phyloP scores from a whole-genome alignment of 2,113 vertebrate species.

The Amphiprion percula region DNA sequence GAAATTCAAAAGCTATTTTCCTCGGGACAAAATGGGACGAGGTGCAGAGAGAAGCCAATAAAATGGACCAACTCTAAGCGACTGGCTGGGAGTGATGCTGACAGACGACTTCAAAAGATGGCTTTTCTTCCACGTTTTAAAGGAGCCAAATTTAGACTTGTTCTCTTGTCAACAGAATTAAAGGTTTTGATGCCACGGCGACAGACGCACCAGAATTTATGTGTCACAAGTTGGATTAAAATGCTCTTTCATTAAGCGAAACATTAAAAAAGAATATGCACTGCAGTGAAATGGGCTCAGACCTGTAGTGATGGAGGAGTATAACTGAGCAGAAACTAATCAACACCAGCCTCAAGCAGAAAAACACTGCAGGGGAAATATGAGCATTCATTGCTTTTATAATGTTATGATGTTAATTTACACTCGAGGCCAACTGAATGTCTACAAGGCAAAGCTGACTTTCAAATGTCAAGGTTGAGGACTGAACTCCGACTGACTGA shows the following conservation, averaged over 20 bases:
- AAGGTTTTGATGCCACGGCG: slow-evolving; percentile 14
- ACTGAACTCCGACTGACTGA: too few relatives aligned
- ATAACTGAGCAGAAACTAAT: slow-evolving; percentile 29
- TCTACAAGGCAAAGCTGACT: slow-evolving; percentile 48
- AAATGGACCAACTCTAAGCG: slow-evolving; percentile 41
- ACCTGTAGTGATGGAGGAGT: slow-evolving; percentile 18
- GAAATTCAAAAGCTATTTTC: slow-evolving; percentile 60
- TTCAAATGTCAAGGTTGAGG: slow-evolving; percentile 40
- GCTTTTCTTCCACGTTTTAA: slow-evolving; percentile 5
- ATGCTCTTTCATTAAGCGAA: slow-evolving; percentile 48
- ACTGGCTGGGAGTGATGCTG: slow-evolving; percentile 35
- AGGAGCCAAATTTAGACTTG: slow-evolving; percentile 7
- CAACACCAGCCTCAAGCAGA: slow-evolving; percentile 52
- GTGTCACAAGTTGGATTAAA: slow-evolving; percentile 47
- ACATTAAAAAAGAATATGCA: slow-evolving; percentile 58
- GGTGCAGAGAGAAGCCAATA: slow-evolving; percentile 47
- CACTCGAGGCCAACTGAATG: slow-evolving; percentile 35
- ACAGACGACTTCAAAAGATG: slow-evolving; percentile 54
- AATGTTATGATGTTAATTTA: slow-evolving; percentile 36
- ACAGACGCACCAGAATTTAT: not conserved
- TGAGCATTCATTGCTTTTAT: slow-evolving; percentile 51
- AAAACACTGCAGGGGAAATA: slow-evolving; percentile 48
- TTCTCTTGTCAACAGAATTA: slow-evolving; percentile 16
- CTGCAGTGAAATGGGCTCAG: slow-evolving; percentile 33
- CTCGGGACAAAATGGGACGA: slow-evolving; percentile 34